Conservation (phyloP, 2,113 vertebrate genomes). For the Trachemys scripta region DNA sequence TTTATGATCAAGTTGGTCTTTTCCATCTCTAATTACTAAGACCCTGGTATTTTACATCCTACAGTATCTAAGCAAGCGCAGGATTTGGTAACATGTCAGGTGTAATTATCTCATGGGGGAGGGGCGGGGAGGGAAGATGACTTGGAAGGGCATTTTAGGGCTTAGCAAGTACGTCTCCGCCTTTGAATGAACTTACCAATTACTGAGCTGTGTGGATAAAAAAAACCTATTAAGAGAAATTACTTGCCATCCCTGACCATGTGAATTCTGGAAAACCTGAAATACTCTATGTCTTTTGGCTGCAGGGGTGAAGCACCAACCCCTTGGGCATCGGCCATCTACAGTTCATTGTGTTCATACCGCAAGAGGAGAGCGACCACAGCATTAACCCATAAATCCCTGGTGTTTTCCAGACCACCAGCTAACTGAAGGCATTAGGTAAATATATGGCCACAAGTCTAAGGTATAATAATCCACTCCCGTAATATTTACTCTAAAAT, state of each 20-base stretch:
- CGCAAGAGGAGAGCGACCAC: neutral
- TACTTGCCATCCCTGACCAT: neutral
- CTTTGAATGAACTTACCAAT: neutral
- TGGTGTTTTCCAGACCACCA: neutral
- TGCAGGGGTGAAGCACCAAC: neutral
- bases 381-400: neutral
- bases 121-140: fast-evolving
- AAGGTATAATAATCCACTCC: neutral
- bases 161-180: neutral
- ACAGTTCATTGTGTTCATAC: neutral
- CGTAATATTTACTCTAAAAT: neutral
- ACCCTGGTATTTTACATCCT: neutral
- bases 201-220: neutral
- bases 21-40: neutral
- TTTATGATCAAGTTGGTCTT: neutral
- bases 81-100: neutral
- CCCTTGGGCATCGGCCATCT: neutral
- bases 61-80: too few relatives aligned
- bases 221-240: neutral
- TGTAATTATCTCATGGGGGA: neutral
- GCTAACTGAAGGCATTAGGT: neutral
- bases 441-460: neutral
- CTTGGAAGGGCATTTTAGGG: neutral
- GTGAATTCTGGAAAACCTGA: neutral
- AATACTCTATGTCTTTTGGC: neutral